Base-by-base conservation (phyloP, 2,797 vertebrate genomes). In the Sebastes matsubarae region DNA sequence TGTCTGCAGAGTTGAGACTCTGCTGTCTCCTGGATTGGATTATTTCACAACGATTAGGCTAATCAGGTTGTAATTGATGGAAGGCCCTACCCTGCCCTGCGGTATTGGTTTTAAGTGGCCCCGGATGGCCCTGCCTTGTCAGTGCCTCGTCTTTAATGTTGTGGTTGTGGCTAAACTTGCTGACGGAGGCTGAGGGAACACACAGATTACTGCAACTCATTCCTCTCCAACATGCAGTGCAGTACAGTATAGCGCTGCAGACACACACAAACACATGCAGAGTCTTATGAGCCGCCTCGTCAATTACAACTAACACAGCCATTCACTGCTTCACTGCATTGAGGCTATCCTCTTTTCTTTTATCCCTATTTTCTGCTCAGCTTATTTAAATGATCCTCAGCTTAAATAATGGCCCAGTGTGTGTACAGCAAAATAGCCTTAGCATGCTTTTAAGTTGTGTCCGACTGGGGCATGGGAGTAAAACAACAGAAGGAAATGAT, bases 11-110 rank as follows among this genome's bases (percentile, higher is more conserved):
- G 72, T 83, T 90, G 84, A 91, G 89, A 87, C 87, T 81, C 81
- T 88, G 89, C 89, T 90, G 87, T 92, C 88, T 86, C 57, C 69
- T 83, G 66, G 87, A 93, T 93, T 89, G 76, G 86, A 94, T 95
- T 93, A 95, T 95, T 94, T 92, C 85, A 93, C 94, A 94, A 94
- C 86, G 87, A 93, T 94, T 88, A 87, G 84, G 73, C 89, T 94
- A 94, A 94, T 92, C 86, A 80, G 85, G 87, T 81, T 92, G 89
- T 91, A 92, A 94, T 94, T 92, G 94, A 93, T 79, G 83, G 87
- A 95, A 92, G 91, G 88, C 92, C 92, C 92, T 88, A 90, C 85
- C 73, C 85, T 87, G 87, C 90, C 81, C 88, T 73, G 79, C 74
- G 80, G 88, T 92, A 93, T 93, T 91, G 92, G 88, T 90, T 91